Conservation (phyloP, 2,797 vertebrate genomes). For the Adrianichthys oophorus region DNA sequence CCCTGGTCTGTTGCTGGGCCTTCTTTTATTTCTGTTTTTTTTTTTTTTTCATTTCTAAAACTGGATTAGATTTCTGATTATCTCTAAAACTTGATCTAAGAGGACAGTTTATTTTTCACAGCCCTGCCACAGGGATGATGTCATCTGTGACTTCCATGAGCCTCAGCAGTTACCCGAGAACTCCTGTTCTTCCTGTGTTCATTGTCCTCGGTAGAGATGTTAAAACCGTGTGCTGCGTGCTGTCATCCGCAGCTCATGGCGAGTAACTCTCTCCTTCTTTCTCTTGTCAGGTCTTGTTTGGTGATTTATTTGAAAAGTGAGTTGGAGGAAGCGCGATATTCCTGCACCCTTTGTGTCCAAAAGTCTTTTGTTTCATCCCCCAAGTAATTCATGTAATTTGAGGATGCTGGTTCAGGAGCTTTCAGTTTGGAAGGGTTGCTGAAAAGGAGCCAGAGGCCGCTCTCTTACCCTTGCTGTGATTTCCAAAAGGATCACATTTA, state of each 20-base stretch:
- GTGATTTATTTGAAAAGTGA: slow-evolving; percentile 29
- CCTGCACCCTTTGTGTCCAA: slow-evolving; percentile 15
- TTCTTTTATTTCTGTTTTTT: no score
- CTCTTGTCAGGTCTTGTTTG: slow-evolving; percentile 28
- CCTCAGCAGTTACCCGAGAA: slow-evolving; percentile 22
- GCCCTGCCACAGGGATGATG: slow-evolving; percentile 43
- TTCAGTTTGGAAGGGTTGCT: slow-evolving; percentile 57
- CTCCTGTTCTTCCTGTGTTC: slow-evolving; percentile 41
- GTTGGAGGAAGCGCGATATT: slow-evolving; percentile 20
- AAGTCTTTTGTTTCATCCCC: slow-evolving; percentile 37
- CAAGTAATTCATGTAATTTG: slow-evolving; percentile 38
- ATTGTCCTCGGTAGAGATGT: slow-evolving; percentile 45
- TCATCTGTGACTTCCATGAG: slow-evolving; percentile 40
- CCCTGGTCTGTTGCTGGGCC: no score
- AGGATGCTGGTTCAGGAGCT: slow-evolving; percentile 42
- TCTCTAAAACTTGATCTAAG: background rate
- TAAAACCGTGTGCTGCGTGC: slow-evolving; percentile 35
- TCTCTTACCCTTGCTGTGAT: slow-evolving; percentile 15
- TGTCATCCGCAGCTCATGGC: slow-evolving; percentile 26
- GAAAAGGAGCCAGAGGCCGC: slow-evolving; percentile 42
- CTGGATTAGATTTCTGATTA: no score
- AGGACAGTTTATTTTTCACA: slow-evolving; percentile 45
- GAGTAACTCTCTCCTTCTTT: slow-evolving; percentile 26
- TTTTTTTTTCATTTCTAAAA: no score
- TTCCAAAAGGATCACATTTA: slow-evolving; percentile 23